Conservation (phyloP, 2,113 vertebrate species). For the Heterotilapia buettikoferi region DNA sequence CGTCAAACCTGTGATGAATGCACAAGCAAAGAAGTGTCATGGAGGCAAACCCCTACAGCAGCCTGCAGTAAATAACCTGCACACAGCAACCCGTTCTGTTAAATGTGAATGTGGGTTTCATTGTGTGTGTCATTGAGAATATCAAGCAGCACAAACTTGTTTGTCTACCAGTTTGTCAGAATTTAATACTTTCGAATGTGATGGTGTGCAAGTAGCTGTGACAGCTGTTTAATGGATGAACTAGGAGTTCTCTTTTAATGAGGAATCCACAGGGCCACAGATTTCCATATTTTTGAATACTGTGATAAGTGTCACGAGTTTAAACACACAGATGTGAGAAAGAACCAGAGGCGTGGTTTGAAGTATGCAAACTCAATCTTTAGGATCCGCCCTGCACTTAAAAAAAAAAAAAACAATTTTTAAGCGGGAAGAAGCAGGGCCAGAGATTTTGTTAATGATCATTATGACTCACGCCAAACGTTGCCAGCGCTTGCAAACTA, state of each 20-base stretch:
- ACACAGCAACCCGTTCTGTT: background rate
- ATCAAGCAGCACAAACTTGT: background rate
- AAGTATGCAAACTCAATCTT: background rate
- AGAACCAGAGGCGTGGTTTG: background rate
- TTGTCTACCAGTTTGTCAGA: background rate
- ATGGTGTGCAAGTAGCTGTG: background rate
- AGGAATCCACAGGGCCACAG: background rate
- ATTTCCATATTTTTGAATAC: background rate
- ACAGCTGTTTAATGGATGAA: background rate
- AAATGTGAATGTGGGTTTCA: background rate
- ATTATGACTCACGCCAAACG: constrained; percentile 77
- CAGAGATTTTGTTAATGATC: background rate
- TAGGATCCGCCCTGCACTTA: background rate
- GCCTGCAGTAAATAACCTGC: background rate
- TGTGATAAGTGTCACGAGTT: background rate
- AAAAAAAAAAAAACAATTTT: background rate
- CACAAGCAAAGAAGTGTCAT: background rate
- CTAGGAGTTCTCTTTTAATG: background rate
- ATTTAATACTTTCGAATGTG: background rate
- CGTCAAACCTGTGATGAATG: constrained; percentile 78
- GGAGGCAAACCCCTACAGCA: background rate
- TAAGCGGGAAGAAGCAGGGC: background rate
- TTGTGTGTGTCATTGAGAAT: background rate
- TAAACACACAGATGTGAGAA: background rate
- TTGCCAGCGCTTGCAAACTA: constrained; percentile 82